These are phyloP conservation scores for Sylvia atricapilla DNA, from an alignment of 2,113 vertebrate genomes.

Conservation along the genomic window DNA sequence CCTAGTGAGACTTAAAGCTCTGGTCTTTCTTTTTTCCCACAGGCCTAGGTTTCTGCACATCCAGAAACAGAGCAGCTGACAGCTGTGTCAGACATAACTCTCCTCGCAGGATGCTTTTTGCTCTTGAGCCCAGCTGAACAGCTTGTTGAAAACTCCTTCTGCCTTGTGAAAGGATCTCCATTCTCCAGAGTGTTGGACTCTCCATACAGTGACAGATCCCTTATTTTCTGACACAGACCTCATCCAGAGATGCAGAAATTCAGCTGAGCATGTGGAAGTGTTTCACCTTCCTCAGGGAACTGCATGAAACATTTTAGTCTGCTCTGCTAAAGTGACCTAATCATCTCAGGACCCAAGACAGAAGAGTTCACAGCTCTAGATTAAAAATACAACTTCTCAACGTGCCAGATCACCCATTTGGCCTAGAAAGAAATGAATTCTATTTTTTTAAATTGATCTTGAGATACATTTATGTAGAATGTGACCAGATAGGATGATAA, in stretches of 20 bases:
- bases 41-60: constrained; percentile 76
- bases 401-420: not conserved
- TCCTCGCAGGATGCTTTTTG: not conserved
- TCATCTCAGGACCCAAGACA: not conserved
- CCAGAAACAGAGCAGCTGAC: constrained; percentile 23
- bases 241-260: not conserved
- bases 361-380: not conserved
- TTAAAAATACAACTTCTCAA: not conserved
- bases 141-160: not conserved
- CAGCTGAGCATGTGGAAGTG: not conserved
- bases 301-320: not conserved
- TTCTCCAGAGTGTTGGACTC: not conserved
- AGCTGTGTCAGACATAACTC: not conserved
- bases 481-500: not conserved
- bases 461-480: not conserved
- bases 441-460: not conserved
- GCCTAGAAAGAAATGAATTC: not conserved
- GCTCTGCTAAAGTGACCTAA: not conserved
- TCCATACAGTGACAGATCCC: not conserved
- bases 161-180: not conserved
- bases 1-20: not conserved
- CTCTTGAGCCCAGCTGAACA: not conserved
- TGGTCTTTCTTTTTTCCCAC: not conserved
- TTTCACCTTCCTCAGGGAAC: not conserved
- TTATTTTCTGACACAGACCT: not conserved